A percentile compares a stretch with the other conserved stretches of the same genome.
Conservation (phyloP, 2,797 vertebrate genomes). For the Urocyon cinereoargenteus region DNA sequence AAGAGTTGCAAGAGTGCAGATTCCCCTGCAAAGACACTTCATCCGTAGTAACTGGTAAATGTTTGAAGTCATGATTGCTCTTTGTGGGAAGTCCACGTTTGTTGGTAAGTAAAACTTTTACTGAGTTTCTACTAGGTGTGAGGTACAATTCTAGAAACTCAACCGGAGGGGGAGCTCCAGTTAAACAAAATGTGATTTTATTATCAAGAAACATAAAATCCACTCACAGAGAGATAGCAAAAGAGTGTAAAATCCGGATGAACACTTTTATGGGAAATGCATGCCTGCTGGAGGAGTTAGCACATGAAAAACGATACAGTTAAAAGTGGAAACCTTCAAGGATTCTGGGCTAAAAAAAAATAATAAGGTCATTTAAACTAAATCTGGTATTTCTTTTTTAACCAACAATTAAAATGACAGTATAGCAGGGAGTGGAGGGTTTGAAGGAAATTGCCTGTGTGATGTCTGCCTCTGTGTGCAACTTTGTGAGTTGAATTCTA, state of each 20-base stretch:
- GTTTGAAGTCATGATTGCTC: neutral
- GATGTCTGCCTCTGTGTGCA: neutral
- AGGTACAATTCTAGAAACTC: neutral
- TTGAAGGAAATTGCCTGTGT: neutral
- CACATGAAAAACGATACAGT: neutral
- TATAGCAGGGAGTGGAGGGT: neutral
- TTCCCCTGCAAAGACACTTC: neutral
- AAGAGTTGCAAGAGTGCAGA: neutral
- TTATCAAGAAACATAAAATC: constrained; percentile 44
- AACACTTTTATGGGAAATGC: neutral
- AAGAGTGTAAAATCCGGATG: neutral
- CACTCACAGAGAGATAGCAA: neutral
- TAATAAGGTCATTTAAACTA: constrained; percentile 24
- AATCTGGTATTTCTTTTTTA: neutral
- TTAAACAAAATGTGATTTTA: constrained; percentile 8
- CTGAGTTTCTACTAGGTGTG: neutral
- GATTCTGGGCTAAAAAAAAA: constrained; percentile 55
- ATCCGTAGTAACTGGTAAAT: too few relatives aligned
- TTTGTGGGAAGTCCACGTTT: neutral
- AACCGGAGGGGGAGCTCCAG: neutral
- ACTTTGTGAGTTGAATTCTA: neutral
- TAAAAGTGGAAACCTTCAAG: constrained; percentile 17
- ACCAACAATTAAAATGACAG: constrained; percentile 45
- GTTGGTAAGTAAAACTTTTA: neutral
- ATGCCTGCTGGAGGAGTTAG: neutral